A percentile compares a stretch with the other conserved stretches of the same genome.
phyloP scores from a whole-genome alignment of 1,140 invertebrate species.

The Bradysia coprophila region DNA sequence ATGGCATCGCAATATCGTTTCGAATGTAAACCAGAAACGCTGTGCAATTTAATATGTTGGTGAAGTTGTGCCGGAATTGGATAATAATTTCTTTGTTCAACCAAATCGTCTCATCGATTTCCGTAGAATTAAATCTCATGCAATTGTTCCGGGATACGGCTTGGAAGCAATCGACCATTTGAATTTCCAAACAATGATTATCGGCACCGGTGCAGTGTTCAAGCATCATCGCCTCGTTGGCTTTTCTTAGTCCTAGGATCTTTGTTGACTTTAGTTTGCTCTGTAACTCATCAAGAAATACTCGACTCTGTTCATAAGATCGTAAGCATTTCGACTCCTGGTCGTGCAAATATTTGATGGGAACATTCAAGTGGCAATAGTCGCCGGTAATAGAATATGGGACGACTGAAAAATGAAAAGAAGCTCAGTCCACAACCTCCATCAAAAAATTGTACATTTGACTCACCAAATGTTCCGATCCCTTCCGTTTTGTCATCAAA shows the following conservation, averaged over 20 bases:
- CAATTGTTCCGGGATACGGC: background rate
- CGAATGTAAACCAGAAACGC: background rate
- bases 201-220: background rate
- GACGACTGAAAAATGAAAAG: conserved; percentile 6
- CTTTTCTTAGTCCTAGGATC: background rate
- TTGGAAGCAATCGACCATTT: background rate
- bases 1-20: background rate
- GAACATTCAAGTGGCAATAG: conserved; percentile 11
- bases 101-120: too few species aligned
- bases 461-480: background rate
- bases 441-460: too few species aligned
- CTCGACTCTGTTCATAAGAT: too few species aligned
- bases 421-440: background rate
- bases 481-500: background rate
- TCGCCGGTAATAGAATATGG: conserved; percentile 8
- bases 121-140: background rate
- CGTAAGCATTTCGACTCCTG: conserved; percentile 7
- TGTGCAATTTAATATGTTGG: background rate
- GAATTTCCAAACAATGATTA: background rate
- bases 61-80: conserved; percentile 2
- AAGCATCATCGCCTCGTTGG: background rate
- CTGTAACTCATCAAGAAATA: too few species aligned
- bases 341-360: conserved; percentile 11
- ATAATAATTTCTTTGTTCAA: background rate
- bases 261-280: background rate